A percentile compares a stretch with the other conserved stretches of the same genome.
These are phyloP conservation scores for Heliconius hewitsoni DNA, from an alignment of 1,140 invertebrate species.

Conservation along the genomic window DNA sequence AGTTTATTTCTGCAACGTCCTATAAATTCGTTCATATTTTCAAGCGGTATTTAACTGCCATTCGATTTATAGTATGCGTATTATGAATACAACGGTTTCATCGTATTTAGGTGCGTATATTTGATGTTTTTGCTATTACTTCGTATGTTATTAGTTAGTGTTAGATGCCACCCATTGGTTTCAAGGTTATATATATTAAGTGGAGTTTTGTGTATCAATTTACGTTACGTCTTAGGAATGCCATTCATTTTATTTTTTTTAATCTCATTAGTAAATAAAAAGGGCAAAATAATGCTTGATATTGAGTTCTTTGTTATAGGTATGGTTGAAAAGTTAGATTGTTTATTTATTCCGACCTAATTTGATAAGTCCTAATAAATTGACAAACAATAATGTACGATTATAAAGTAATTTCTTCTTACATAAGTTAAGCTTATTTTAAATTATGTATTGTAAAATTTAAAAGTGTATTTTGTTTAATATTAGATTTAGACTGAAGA, in stretches of 20 bases:
- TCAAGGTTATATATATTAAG: constrained; percentile 2
- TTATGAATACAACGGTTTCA: constrained; percentile 57
- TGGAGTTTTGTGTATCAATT: neutral
- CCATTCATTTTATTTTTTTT: neutral
- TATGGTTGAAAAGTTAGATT: neutral
- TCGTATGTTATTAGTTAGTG: neutral
- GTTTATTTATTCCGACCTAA: neutral
- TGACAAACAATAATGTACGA: no score
- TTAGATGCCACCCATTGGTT: neutral
- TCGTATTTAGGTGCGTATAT: constrained; percentile 51
- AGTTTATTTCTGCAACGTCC: neutral
- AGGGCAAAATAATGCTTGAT: neutral
- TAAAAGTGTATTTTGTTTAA: no score
- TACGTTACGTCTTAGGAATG: neutral
- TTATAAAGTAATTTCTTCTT: no score
- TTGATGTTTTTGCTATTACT: neutral
- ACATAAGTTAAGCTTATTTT: no score
- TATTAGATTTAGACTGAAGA: no score
- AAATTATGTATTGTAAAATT: no score
- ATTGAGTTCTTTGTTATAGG: neutral
- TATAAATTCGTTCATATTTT: neutral
- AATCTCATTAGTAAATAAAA: neutral
- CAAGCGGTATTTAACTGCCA: neutral
- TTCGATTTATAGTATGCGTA: constrained; percentile 27
- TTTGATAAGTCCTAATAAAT: no score